Evolutionary conservation across 2,797 vertebrate species (phyloP).

Genomic region (Staurois parvus): DNA sequence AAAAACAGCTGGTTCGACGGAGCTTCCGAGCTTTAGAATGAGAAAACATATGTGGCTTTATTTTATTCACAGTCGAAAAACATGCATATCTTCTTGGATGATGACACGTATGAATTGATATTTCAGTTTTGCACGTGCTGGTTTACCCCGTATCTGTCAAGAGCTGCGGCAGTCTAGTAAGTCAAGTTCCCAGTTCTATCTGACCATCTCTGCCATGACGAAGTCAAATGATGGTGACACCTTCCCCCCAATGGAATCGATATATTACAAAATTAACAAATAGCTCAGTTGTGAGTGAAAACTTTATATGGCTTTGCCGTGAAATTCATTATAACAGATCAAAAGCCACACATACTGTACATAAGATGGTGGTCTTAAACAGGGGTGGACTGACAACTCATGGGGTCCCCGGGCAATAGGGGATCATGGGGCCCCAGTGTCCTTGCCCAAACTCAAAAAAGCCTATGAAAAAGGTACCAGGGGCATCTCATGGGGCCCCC

Average conservation of each 20-base stretch:
- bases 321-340: too few relatives aligned
- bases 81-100: not conserved
- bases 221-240: not conserved
- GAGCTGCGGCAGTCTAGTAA: too few relatives aligned
- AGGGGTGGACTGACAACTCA: too few relatives aligned
- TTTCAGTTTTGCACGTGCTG: not conserved
- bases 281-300: too few relatives aligned
- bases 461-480: too few relatives aligned
- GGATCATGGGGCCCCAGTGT: too few relatives aligned
- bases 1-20: conserved; percentile 85
- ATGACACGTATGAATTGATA: not conserved
- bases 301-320: too few relatives aligned
- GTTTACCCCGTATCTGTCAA: not conserved
- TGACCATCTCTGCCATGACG: not conserved
- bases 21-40: conserved; percentile 79
- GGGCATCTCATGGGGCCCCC: too few relatives aligned
- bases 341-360: too few relatives aligned
- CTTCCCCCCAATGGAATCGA: not conserved
- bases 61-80: not conserved
- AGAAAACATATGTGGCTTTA: conserved; percentile 24
- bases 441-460: too few relatives aligned
- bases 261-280: not conserved
- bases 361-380: too few relatives aligned
- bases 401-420: too few relatives aligned
- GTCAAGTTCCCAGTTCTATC: not conserved